Evolutionary conservation across 37 sponge, comb jelly and placozoan species (phyloP).

Genomic region (Axinella damicornis): DNA sequence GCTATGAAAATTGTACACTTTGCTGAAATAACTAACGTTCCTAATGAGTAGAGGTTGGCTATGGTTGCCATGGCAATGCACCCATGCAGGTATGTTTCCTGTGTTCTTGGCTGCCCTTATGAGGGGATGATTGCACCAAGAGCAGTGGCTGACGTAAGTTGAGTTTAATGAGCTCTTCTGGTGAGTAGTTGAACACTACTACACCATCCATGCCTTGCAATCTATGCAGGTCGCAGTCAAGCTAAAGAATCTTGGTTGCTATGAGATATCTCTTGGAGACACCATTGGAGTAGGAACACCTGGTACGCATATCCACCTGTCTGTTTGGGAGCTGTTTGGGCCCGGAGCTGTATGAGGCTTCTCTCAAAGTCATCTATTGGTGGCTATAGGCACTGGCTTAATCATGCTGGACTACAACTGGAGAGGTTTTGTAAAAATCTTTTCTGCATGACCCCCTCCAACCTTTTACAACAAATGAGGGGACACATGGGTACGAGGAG

Average conservation of each 20-base stretch:
- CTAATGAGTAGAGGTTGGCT: neutral
- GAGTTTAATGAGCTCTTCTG: no score
- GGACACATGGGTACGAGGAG: no score
- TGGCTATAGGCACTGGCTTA: neutral
- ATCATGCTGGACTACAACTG: neutral
- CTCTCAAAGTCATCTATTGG: neutral
- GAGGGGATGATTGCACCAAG: conserved; percentile 87
- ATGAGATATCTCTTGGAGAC: conserved; percentile 98
- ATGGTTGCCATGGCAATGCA: neutral
- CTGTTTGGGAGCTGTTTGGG: no score
- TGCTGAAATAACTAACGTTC: no score
- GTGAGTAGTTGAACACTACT: no score
- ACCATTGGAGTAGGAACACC: conserved; percentile 99
- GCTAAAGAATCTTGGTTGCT: conserved; percentile 90
- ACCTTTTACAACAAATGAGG: no score
- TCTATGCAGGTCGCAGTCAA: conserved; percentile 76
- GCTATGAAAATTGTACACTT: no score
- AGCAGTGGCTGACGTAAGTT: conserved; percentile 87
- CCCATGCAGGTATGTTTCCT: conserved; percentile 90
- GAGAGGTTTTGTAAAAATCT: no score
- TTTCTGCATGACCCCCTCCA: no score
- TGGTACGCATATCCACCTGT: conserved; percentile 41
- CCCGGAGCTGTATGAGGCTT: neutral
- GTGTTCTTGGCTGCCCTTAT: conserved; percentile 98
- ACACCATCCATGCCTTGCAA: neutral